A percentile compares a stretch with the other conserved stretches of the same genome.
Conservation (phyloP, 1,140 invertebrate genomes). For the Vanessa atalanta region DNA sequence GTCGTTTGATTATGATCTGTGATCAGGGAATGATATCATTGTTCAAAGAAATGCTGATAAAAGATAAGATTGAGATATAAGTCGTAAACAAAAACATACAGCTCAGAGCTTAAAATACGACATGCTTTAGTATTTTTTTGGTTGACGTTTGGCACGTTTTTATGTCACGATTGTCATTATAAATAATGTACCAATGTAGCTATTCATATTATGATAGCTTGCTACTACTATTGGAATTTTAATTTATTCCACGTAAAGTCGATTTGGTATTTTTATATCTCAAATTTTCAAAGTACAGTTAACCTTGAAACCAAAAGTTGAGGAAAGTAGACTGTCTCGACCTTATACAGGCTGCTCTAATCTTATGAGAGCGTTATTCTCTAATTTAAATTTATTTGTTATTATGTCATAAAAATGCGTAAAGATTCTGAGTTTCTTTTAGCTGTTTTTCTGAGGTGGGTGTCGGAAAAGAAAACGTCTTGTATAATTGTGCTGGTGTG, state of each 20-base stretch:
- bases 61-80: background rate
- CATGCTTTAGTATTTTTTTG: background rate
- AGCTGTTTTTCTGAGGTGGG: too few species aligned
- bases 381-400: too few species aligned
- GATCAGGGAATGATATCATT: background rate
- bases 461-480: too few species aligned
- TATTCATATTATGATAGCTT: background rate
- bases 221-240: background rate
- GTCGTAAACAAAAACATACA: background rate
- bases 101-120: background rate
- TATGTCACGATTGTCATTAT: conserved; percentile 20
- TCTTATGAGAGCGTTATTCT: too few species aligned
- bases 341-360: too few species aligned
- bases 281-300: too few species aligned
- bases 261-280: background rate
- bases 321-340: too few species aligned
- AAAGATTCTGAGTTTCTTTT: too few species aligned
- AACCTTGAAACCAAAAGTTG: too few species aligned
- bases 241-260: background rate
- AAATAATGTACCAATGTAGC: background rate
- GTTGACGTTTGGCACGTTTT: conserved; percentile 15
- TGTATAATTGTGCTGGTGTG: too few species aligned
- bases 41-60: background rate
- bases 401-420: too few species aligned
- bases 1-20: background rate